These are phyloP conservation scores for Halyomorpha halys DNA, from an alignment of 1,140 invertebrate genomes.

Conservation along the genomic window DNA sequence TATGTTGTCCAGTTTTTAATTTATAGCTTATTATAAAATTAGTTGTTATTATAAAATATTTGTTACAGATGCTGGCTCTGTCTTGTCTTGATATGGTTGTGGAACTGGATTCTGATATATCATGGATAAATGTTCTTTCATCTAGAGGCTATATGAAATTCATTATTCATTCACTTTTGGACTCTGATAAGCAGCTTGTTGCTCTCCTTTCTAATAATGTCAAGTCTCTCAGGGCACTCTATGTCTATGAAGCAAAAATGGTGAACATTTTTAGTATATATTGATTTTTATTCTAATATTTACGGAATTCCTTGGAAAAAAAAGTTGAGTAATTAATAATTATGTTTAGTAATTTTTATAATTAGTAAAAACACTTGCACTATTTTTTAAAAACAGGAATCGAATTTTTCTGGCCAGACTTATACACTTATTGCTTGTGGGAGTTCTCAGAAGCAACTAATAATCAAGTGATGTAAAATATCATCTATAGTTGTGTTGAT, in stretches of 20 bases:
- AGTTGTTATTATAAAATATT: conserved; percentile 12
- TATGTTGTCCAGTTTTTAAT: too few relatives aligned
- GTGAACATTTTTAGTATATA: conserved; percentile 34
- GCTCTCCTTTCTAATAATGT: conserved; percentile 56
- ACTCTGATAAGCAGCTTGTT: conserved; percentile 60
- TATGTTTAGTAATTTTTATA: too few relatives aligned
- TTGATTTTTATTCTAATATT: too few relatives aligned
- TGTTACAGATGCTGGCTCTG: conserved; percentile 61
- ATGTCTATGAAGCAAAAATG: conserved; percentile 82
- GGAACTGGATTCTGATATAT: conserved; percentile 58
- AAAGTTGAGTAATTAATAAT: too few relatives aligned
- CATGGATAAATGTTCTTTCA: conserved; percentile 62
- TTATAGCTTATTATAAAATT: not conserved
- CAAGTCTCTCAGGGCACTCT: conserved; percentile 59
- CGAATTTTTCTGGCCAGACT: too few relatives aligned
- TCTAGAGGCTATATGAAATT: conserved; percentile 74
- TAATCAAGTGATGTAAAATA: too few relatives aligned
- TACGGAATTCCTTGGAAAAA: too few relatives aligned
- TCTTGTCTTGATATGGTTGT: conserved; percentile 69
- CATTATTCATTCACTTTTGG: conserved; percentile 65
- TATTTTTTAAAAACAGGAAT: too few relatives aligned
- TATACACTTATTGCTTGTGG: too few relatives aligned
- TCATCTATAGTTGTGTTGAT: too few relatives aligned
- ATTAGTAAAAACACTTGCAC: too few relatives aligned
- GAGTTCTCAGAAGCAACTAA: too few relatives aligned